These are phyloP conservation scores for Sebastes kiyomatsui DNA, from an alignment of 2,797 vertebrate species.

Conservation along the genomic window DNA sequence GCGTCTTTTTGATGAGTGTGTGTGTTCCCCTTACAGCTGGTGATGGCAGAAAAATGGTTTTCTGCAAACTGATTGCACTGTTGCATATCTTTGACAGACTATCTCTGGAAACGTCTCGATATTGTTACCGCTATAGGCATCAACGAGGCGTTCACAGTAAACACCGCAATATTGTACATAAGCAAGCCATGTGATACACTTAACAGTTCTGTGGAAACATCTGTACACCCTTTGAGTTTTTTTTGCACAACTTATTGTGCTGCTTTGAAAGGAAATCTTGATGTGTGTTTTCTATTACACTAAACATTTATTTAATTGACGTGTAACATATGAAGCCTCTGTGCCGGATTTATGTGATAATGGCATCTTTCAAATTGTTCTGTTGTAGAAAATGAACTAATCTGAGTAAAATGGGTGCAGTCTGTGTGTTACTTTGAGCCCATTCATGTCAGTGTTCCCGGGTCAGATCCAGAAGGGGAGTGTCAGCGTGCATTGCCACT, in stretches of 20 bases:
- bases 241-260: neutral
- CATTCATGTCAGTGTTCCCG: neutral
- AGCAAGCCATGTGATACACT: slow-evolving; percentile 28
- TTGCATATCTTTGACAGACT: slow-evolving; percentile 34
- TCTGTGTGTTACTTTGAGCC: slow-evolving; percentile 3
- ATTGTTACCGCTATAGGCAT: slow-evolving; percentile 19
- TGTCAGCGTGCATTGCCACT: neutral
- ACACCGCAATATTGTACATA: slow-evolving; percentile 36
- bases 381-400: slow-evolving; percentile 16
- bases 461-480: neutral
- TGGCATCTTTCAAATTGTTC: neutral
- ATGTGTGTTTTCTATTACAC: neutral
- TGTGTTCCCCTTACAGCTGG: slow-evolving; percentile 31
- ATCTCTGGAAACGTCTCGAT: slow-evolving; percentile 21
- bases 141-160: slow-evolving; percentile 19
- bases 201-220: neutral
- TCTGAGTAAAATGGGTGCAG: slow-evolving; percentile 4
- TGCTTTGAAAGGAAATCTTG: neutral
- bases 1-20: slow-evolving; percentile 18
- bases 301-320: neutral
- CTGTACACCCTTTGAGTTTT: slow-evolving; percentile 11
- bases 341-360: neutral
- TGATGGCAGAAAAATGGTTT: slow-evolving; percentile 40
- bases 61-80: slow-evolving; percentile 55
- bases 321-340: neutral